Evolutionary conservation across 2,797 vertebrate species (phyloP).

Genomic region (Girardinus metallicus): DNA sequence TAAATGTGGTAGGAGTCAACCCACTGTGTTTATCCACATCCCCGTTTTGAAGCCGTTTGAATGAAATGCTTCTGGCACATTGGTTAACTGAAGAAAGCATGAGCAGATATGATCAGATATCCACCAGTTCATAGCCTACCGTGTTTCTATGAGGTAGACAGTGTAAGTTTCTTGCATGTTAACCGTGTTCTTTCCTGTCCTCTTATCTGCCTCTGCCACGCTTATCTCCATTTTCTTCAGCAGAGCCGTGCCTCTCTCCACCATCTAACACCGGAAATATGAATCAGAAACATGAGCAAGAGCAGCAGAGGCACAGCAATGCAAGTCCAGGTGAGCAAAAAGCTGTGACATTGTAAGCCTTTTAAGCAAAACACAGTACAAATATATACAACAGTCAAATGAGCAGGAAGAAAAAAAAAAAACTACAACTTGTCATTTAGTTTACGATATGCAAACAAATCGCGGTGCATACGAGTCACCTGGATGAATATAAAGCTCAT

Average conservation of each 20-base stretch:
- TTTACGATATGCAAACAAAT: fast-evolving
- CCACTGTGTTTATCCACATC: neutral
- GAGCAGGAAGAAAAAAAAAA: no score
- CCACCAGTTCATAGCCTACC: slow-evolving; percentile 74
- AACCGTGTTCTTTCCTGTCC: slow-evolving; percentile 93
- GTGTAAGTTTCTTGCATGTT: slow-evolving; percentile 98
- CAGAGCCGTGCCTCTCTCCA: slow-evolving; percentile 84
- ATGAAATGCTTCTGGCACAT: neutral
- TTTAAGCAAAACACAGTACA: slow-evolving; percentile 37
- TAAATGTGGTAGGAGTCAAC: neutral
- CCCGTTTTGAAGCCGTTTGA: neutral
- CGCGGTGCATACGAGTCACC: neutral
- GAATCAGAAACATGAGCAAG: neutral
- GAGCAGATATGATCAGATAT: neutral
- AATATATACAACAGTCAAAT: neutral
- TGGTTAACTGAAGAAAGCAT: neutral
- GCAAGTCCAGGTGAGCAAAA: neutral
- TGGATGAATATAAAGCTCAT: neutral
- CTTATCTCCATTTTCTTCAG: slow-evolving; percentile 93
- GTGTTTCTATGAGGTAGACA: slow-evolving; percentile 96
- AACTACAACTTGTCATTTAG: fast-evolving
- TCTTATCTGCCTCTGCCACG: slow-evolving; percentile 94
- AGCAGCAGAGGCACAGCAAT: neutral
- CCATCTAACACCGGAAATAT: slow-evolving; percentile 68
- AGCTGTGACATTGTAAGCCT: neutral